Evolutionary conservation across 1,140 invertebrate genomes (phyloP).

Genomic region (Temnothorax longispinosus): DNA sequence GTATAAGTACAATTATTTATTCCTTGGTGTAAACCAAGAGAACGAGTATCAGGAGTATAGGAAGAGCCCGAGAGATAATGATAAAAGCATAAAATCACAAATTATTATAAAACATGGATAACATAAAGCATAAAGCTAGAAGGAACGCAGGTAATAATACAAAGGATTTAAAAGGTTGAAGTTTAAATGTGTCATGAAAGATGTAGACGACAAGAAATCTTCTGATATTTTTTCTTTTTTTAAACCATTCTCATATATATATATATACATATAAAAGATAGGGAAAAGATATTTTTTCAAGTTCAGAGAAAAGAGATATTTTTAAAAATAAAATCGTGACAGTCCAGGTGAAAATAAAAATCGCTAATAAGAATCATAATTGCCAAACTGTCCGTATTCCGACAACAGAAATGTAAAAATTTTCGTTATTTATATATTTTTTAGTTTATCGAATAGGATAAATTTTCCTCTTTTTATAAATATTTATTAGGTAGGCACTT

Average conservation of each 20-base stretch:
- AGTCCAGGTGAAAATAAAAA: background rate
- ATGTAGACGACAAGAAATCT: background rate
- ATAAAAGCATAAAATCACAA: background rate
- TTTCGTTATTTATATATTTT: background rate
- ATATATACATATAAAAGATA: background rate
- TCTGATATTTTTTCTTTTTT: background rate
- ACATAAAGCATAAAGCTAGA: background rate
- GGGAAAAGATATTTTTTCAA: background rate
- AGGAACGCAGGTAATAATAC: background rate
- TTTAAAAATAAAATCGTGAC: background rate
- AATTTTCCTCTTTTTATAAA: background rate
- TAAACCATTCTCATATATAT: background rate
- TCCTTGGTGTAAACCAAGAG: background rate
- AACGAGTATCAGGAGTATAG: too few relatives aligned
- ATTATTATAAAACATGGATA: background rate
- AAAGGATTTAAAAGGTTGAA: background rate
- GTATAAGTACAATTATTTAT: constrained; percentile 2
- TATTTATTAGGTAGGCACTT: background rate
- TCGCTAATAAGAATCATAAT: background rate
- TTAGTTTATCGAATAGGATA: background rate
- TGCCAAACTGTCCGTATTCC: background rate
- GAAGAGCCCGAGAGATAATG: background rate
- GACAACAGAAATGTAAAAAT: background rate
- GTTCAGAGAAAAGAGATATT: background rate
- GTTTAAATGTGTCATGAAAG: background rate